phyloP scores from a whole-genome alignment of 2,888 invertebrate species.

The Latrodectus hesperus region DNA sequence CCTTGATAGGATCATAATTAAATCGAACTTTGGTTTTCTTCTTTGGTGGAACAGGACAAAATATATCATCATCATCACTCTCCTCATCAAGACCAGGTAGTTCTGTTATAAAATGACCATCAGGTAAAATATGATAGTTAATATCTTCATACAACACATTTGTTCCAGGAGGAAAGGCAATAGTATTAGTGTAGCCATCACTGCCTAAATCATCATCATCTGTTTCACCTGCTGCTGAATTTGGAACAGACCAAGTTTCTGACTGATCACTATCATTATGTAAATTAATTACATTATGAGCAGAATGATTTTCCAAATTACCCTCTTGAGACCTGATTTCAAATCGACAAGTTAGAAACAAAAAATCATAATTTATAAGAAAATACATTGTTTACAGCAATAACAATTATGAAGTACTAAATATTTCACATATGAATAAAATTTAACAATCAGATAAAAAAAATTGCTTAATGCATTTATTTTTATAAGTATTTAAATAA shows the following conservation, averaged over 20 bases:
- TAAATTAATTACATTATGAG: constrained; percentile 4
- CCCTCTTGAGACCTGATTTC: constrained; percentile 15
- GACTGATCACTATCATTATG: constrained; percentile 63
- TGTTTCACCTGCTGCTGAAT: constrained; percentile 52
- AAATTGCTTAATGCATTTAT: too few relatives aligned
- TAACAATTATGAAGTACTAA: too few relatives aligned
- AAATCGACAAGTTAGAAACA: not conserved
- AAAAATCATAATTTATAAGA: too few relatives aligned
- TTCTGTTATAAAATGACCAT: constrained; percentile 96
- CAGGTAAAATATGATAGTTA: constrained; percentile 82
- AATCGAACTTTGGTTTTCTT: constrained; percentile 85
- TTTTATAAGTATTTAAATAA: too few relatives aligned
- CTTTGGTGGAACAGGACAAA: constrained; percentile 74
- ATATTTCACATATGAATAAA: too few relatives aligned
- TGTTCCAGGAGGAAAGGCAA: constrained; percentile 66
- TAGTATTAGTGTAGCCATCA: constrained; percentile 64
- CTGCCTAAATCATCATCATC: constrained; percentile 65
- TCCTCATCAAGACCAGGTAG: constrained; percentile 80
- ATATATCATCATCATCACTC: constrained; percentile 81
- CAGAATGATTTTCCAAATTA: constrained; percentile 39
- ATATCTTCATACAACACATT: constrained; percentile 70
- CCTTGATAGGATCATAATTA: constrained; percentile 87
- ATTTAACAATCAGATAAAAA: too few relatives aligned
- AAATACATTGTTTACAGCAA: too few relatives aligned
- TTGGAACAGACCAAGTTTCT: constrained; percentile 61